These are phyloP conservation scores for Brenthis daphne DNA, from an alignment of 2,888 invertebrate species.

Conservation along the genomic window DNA sequence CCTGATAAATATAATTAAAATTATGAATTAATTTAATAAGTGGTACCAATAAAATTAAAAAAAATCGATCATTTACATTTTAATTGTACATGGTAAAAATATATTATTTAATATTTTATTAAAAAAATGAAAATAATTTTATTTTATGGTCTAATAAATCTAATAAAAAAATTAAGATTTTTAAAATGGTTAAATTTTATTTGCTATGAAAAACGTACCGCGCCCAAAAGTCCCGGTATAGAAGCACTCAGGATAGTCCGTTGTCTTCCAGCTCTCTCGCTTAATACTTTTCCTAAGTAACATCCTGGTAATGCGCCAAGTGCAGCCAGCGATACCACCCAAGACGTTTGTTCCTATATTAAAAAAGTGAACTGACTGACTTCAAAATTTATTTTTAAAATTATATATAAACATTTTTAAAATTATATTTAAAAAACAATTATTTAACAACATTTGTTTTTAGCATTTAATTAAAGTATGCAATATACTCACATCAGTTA, in stretches of 20 bases:
- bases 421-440: too few species aligned
- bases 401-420: too few species aligned
- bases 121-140: background rate
- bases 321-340: conserved; percentile 81
- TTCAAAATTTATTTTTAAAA: too few species aligned
- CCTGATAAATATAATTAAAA: too few species aligned
- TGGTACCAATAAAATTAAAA: too few species aligned
- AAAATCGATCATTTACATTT: too few species aligned
- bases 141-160: background rate
- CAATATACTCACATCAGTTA: conserved; percentile 66
- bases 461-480: background rate
- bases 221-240: conserved; percentile 78
- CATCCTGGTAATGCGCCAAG: conserved; percentile 82
- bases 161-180: background rate
- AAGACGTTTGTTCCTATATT: conserved; percentile 75
- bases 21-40: too few species aligned
- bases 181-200: background rate
- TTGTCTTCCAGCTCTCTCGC: conserved; percentile 81
- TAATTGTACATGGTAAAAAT: too few species aligned
- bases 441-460: too few species aligned
- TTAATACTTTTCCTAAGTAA: conserved; percentile 78
- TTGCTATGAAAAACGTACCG: conserved; percentile 63
- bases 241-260: conserved; percentile 76
- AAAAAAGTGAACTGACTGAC: background rate
- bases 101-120: too few species aligned